phyloP scores from a whole-genome alignment of 2,113 vertebrate genomes.

The Xenus cinereus region DNA sequence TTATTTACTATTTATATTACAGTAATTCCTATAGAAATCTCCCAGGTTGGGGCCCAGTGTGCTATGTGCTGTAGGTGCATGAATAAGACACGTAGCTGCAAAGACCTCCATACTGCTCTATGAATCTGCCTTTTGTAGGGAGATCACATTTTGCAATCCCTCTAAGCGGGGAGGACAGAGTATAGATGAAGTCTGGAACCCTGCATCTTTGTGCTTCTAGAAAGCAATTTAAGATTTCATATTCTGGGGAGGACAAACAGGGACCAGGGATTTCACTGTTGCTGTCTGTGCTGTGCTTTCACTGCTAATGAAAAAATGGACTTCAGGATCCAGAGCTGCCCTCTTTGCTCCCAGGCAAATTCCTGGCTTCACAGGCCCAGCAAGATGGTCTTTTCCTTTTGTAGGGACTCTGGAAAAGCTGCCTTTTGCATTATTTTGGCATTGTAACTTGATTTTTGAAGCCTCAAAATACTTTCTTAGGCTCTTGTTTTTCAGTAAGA shows the following conservation, averaged over 20 bases:
- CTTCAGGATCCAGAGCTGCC: background rate
- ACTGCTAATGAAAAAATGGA: background rate
- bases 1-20: slow-evolving; percentile 58
- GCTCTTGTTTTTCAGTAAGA: background rate
- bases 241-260: background rate
- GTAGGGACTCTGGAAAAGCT: background rate
- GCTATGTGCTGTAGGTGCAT: background rate
- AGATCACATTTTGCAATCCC: background rate
- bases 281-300: background rate
- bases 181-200: background rate
- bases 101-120: background rate
- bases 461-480: background rate
- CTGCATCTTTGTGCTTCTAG: background rate
- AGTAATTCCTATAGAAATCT: background rate
- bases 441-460: background rate
- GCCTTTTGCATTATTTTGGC: background rate
- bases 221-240: background rate
- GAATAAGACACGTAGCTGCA: background rate
- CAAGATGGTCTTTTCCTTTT: background rate
- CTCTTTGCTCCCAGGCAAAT: background rate
- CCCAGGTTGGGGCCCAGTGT: background rate
- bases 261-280: background rate
- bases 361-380: background rate
- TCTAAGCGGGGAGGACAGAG: background rate
- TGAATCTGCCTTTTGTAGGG: background rate